Conservation (phyloP, 1,140 invertebrate species). For the Achatina immaculata region DNA sequence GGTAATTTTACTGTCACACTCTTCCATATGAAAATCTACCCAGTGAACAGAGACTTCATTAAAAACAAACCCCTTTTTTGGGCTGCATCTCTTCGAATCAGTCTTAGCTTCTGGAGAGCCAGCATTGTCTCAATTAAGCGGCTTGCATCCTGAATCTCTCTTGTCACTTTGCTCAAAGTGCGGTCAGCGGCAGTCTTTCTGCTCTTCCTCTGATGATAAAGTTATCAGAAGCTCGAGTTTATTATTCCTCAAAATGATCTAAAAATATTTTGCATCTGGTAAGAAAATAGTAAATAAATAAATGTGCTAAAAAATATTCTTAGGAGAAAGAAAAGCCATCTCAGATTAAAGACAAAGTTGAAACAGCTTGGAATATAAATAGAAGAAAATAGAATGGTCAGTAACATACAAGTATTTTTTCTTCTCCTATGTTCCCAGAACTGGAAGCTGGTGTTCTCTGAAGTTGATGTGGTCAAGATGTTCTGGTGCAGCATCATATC, state of each 20-base stretch:
- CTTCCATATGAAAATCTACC: too few relatives aligned
- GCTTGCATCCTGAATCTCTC: slow-evolving; percentile 36
- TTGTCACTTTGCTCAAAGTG: slow-evolving; percentile 33
- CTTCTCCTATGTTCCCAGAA: too few relatives aligned
- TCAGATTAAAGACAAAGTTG: background rate
- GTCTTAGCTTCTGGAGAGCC: slow-evolving; percentile 32
- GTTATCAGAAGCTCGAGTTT: background rate
- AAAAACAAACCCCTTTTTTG: slow-evolving; percentile 20
- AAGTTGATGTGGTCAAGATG: too few relatives aligned
- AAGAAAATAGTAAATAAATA: background rate
- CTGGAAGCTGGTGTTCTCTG: too few relatives aligned
- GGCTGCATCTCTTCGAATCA: slow-evolving; percentile 34
- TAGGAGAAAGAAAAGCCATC: background rate
- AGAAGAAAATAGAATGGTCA: background rate
- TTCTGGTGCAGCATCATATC: too few relatives aligned
- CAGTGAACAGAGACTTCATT: too few relatives aligned
- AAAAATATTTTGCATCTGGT: background rate
- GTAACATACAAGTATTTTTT: too few relatives aligned
- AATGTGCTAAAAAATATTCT: background rate
- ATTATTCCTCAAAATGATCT: background rate
- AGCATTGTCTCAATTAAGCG: slow-evolving; percentile 32
- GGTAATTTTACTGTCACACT: too few relatives aligned
- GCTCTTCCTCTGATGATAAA: slow-evolving; percentile 1
- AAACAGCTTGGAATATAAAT: background rate
- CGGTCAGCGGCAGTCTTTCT: slow-evolving; percentile 31